Evolutionary conservation across 2,113 vertebrate species (phyloP).

Genomic region (Neolamprologus toae): DNA sequence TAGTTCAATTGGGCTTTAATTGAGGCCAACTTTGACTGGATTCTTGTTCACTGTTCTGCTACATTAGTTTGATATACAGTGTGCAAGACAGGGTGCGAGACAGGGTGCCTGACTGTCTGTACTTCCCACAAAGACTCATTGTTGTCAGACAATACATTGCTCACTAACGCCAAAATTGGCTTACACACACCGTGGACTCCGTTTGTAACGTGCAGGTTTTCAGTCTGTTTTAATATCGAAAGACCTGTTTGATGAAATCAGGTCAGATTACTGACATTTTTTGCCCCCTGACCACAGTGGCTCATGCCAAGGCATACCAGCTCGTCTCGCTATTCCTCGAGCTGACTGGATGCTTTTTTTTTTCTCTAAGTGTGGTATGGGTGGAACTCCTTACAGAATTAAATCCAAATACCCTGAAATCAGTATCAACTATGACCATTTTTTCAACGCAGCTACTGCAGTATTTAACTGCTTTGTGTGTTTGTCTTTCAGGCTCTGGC

Average conservation of each 20-base stretch:
- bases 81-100: constrained; percentile 56
- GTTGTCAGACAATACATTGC: constrained; percentile 56
- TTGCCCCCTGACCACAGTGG: background rate
- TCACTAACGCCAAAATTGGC: constrained; percentile 46
- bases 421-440: background rate
- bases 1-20: constrained; percentile 44
- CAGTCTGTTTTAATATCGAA: constrained; percentile 10
- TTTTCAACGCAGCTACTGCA: background rate
- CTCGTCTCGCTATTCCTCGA: background rate
- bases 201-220: constrained; percentile 4
- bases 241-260: constrained; percentile 38
- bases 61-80: constrained; percentile 61
- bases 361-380: background rate
- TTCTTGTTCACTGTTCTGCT: constrained; percentile 43
- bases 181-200: background rate
- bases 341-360: background rate
- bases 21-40: constrained; percentile 45
- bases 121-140: constrained; percentile 57
- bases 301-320: background rate
- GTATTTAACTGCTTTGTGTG: background rate
- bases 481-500: constrained; percentile 79
- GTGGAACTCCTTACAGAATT: background rate
- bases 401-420: background rate
- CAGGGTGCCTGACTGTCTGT: constrained; percentile 66
- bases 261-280: constrained; percentile 40